Evolutionary conservation across 2,888 invertebrate species (phyloP), one percentile per base, ranked within the genome.

Genomic region (Agonopterix subpropinquella): DNA sequence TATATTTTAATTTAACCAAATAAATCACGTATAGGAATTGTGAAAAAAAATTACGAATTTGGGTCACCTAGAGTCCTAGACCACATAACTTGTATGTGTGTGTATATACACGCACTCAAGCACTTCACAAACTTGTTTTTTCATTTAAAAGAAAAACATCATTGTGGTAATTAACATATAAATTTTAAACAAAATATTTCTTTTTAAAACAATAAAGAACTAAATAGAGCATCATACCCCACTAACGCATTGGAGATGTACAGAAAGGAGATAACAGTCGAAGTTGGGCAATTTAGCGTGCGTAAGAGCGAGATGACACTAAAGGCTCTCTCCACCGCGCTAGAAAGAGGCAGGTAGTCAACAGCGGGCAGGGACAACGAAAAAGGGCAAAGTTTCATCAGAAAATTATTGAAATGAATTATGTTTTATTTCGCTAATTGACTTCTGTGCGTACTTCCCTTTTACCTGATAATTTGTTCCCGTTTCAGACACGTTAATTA

Each of bases 381-480:
- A 61, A 66, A 67, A 70, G 64, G 67, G 62, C 67, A 72, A 78
- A 75, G 72, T 77, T 78, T 71, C 67, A 69, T 71, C 59, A 52
- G 65, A 66, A 63, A 79, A 80, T 77, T 76, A 78, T 80, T 74
- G 64, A 76, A 78, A 79, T 77, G 70, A 77, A 74, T 80, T 70
- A 74, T 75, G 67, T 76, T 74, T 76, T 73, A 76, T 77, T 77
- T 77, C 68, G 66, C 65, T 79, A 77, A 80, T 77, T 74, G 71
- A 70, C 67, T 67, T 47, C 52, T 42, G 51, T 48, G 50, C 55
- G 49, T 54, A 55, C 52, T 56, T 55, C 50, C 28, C 53, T 60
- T 58, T 53, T 50, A 62, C 57, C 65, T 69, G 58, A 62, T 71
- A 66, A 72, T 71, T 74, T 56, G 61, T 56, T 67, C 45, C 42